Conservation (phyloP, 2,888 invertebrate species). For the Lacanobia wlatinum region DNA sequence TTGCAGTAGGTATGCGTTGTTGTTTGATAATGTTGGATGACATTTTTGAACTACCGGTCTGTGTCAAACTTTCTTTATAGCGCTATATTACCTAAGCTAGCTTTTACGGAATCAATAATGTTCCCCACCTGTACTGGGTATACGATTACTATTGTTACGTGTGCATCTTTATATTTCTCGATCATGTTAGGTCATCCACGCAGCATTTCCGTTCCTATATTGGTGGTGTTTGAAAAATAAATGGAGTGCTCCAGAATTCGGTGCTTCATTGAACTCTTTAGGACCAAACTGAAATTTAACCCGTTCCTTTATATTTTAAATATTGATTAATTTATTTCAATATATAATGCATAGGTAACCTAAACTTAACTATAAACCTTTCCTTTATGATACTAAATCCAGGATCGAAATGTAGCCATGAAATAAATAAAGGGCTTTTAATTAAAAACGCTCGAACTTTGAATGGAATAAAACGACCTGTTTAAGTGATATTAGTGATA, state of each 20-base stretch:
- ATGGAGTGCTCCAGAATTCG: neutral
- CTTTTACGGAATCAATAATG: neutral
- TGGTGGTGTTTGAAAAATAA: neutral
- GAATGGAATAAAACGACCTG: too few species aligned
- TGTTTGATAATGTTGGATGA: neutral
- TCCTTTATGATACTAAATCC: too few species aligned
- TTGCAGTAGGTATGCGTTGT: constrained; percentile 15
- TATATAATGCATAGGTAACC: too few species aligned
- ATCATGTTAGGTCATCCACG: neutral
- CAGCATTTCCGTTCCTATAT: neutral
- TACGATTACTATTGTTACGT: neutral
- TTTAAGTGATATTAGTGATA: too few species aligned
- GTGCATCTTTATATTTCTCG: neutral
- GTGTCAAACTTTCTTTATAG: neutral
- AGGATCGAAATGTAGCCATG: too few species aligned
- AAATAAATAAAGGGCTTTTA: too few species aligned
- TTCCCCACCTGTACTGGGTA: neutral
- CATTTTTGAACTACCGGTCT: constrained; percentile 15
- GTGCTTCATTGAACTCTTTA: too few species aligned
- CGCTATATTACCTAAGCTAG: neutral
- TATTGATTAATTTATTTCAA: too few species aligned
- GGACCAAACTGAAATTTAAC: too few species aligned
- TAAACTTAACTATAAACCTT: too few species aligned
- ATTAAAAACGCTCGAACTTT: too few species aligned
- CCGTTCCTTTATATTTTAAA: too few species aligned